These are phyloP conservation scores for Mungos mungo DNA, from an alignment of 2,113 vertebrate species.

Conservation along the genomic window DNA sequence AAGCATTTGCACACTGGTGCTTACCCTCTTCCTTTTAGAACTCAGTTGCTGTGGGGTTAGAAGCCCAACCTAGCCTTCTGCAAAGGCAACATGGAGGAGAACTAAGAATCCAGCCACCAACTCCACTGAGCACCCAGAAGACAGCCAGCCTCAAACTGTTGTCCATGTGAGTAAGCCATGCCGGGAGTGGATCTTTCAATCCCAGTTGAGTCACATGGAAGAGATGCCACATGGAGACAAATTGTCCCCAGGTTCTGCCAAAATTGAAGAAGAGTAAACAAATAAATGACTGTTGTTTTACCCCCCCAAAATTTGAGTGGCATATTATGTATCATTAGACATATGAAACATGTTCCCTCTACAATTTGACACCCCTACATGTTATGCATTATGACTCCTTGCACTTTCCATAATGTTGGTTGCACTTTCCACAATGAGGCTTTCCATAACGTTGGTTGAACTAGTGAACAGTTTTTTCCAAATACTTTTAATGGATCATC, in stretches of 20 bases:
- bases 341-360: neutral
- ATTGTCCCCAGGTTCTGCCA: neutral
- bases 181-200: neutral
- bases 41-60: accelerated
- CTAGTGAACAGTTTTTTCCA: neutral
- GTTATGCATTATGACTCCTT: neutral
- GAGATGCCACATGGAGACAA: neutral
- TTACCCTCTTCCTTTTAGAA: neutral
- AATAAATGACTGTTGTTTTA: neutral
- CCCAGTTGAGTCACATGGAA: neutral
- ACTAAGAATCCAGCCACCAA: accelerated
- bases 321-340: neutral
- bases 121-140: neutral
- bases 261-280: neutral
- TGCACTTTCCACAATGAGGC: neutral
- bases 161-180: too few species aligned
- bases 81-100: neutral
- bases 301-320: neutral
- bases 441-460: neutral
- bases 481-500: neutral
- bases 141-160: neutral
- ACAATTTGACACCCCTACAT: neutral
- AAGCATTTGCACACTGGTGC: neutral
- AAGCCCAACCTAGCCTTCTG: neutral
- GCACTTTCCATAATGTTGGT: neutral